Evolutionary conservation across 2,888 invertebrate genomes (phyloP).

Genomic region (Mythimna loreyi): DNA sequence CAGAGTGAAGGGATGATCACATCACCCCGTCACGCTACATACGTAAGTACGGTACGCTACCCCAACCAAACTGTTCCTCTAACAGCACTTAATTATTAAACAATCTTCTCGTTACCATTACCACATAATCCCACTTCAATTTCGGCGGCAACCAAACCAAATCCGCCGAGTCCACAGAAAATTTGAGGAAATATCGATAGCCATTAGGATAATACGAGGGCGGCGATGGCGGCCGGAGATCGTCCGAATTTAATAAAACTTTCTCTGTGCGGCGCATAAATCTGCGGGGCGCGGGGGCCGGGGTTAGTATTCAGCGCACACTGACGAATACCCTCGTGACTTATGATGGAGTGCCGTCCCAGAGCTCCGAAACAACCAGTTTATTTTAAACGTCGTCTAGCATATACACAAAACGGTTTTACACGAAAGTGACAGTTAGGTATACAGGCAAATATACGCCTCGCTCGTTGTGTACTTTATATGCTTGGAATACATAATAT

Average conservation of each 20-base stretch:
- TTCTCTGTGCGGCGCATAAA: conserved; percentile 58
- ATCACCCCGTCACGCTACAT: background rate
- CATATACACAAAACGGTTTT: background rate
- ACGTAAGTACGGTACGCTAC: background rate
- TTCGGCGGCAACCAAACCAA: conserved; percentile 15
- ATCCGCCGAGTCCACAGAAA: conserved; percentile 32
- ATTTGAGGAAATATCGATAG: conserved; percentile 56
- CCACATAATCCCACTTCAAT: conserved; percentile 25
- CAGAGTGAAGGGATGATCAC: background rate
- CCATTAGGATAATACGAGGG: conserved; percentile 62
- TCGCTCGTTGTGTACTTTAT: too few relatives aligned
- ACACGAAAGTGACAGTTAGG: too few relatives aligned
- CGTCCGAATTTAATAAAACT: conserved; percentile 66
- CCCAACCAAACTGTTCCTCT: background rate
- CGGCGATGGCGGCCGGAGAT: conserved; percentile 43
- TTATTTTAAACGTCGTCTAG: background rate
- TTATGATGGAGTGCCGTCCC: conserved; percentile 36
- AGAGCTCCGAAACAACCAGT: conserved; percentile 6
- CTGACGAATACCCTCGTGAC: conserved; percentile 34
- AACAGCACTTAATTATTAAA: conserved; percentile 1
- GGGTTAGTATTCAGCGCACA: conserved; percentile 57
- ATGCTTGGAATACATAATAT: too few relatives aligned
- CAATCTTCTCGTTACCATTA: conserved; percentile 10
- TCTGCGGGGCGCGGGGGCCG: conserved; percentile 28
- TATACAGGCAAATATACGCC: too few relatives aligned